phyloP scores from a whole-genome alignment of 2,888 invertebrate species.

The Nasonia oneida region DNA sequence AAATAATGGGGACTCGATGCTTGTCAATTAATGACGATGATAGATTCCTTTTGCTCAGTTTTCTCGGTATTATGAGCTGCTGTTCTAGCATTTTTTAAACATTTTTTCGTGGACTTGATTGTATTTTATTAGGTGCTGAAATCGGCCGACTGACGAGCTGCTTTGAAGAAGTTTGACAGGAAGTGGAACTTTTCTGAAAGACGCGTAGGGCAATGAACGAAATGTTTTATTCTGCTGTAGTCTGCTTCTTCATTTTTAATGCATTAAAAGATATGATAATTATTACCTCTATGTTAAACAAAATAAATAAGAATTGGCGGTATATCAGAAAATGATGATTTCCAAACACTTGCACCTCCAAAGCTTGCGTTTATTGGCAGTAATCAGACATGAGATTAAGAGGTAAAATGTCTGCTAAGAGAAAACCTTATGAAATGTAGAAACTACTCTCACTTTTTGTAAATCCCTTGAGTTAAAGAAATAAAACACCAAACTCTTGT shows the following conservation, averaged over 20 bases:
- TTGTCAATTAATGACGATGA: slow-evolving; percentile 55
- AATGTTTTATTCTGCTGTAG: background rate
- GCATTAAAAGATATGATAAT: background rate
- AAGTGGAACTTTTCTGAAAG: background rate
- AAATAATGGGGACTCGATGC: slow-evolving; percentile 41
- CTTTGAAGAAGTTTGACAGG: slow-evolving; percentile 7
- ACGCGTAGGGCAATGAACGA: background rate
- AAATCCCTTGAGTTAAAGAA: background rate
- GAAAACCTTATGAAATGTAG: background rate
- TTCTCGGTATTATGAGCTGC: background rate
- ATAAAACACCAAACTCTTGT: too few relatives aligned
- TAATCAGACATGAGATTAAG: background rate
- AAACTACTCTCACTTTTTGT: background rate
- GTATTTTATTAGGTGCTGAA: slow-evolving; percentile 43
- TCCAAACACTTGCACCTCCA: background rate
- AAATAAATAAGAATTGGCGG: background rate
- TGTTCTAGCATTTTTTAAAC: background rate
- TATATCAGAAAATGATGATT: background rate
- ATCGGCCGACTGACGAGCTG: too few relatives aligned
- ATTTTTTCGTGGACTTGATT: slow-evolving; percentile 23
- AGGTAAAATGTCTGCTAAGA: background rate
- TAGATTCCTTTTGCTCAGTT: slow-evolving; percentile 40
- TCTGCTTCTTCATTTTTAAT: background rate
- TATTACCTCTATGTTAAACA: background rate
- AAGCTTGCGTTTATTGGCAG: background rate